phyloP scores from a whole-genome alignment of 2,888 invertebrate genomes.

The Lymantria dispar region DNA sequence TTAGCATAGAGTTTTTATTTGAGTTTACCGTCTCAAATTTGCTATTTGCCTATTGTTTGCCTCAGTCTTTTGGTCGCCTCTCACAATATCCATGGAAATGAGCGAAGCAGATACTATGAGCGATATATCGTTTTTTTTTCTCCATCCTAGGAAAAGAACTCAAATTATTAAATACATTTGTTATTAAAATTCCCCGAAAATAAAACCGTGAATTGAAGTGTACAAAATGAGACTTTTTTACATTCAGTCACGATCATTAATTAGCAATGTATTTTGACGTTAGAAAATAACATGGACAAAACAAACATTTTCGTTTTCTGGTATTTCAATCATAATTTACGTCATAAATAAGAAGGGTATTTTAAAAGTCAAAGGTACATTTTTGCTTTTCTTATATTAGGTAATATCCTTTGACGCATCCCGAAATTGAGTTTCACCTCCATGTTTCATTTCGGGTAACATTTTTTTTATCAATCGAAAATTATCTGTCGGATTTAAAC shows the following conservation, averaged over 20 bases:
- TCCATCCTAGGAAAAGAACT: no score
- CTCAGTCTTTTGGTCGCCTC: no score
- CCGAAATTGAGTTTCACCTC: constrained; percentile 50
- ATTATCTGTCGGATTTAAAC: constrained; percentile 8
- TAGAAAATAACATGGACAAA: not conserved
- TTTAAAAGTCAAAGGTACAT: constrained; percentile 25
- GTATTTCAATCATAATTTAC: not conserved
- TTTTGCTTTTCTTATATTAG: constrained; percentile 28
- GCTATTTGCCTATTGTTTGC: no score
- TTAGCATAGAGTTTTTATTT: no score
- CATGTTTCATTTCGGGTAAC: constrained; percentile 40
- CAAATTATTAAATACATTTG: no score
- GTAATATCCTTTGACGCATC: constrained; percentile 51
- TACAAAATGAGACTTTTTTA: not conserved
- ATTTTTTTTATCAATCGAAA: constrained; percentile 22
- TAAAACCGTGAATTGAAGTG: not conserved
- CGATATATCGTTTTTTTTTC: no score
- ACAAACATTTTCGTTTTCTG: not conserved
- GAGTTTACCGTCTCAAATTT: no score
- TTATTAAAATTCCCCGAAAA: no score
- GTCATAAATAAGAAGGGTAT: constrained; percentile 24
- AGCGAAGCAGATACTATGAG: no score
- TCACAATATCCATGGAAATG: no score
- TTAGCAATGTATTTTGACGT: not conserved
- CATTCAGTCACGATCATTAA: not conserved